phyloP scores from a whole-genome alignment of 2,888 invertebrate species.

The Timema podura region DNA sequence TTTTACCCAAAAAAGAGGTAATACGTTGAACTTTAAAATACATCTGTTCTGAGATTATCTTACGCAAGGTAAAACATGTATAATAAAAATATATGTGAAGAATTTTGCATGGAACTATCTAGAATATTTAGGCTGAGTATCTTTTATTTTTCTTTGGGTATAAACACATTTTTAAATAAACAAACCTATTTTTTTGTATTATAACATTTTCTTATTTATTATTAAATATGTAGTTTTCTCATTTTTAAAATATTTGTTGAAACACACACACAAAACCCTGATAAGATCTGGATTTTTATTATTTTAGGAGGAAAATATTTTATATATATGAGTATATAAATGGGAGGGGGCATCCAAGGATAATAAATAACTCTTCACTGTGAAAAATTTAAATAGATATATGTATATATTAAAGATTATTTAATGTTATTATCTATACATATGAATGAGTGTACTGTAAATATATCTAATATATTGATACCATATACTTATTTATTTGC shows the following conservation, averaged over 20 bases:
- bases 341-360: conserved; percentile 23
- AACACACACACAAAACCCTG: conserved; percentile 35
- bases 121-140: conserved; percentile 34
- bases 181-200: conserved; percentile 31
- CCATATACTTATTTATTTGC: conserved; percentile 26
- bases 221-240: conserved; percentile 28
- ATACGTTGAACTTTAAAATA: conserved; percentile 36
- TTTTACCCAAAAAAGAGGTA: conserved; percentile 36
- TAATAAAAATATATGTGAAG: conserved; percentile 37
- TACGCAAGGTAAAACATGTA: conserved; percentile 37
- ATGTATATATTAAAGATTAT: conserved; percentile 26
- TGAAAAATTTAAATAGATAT: conserved; percentile 29
- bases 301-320: conserved; percentile 30
- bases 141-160: conserved; percentile 34
- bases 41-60: conserved; percentile 36
- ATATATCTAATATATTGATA: conserved; percentile 29
- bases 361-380: conserved; percentile 28
- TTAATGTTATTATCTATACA: conserved; percentile 25
- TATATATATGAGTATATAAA: conserved; percentile 30
- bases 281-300: conserved; percentile 34
- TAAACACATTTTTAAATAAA: conserved; percentile 34
- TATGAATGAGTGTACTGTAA: conserved; percentile 27
- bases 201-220: conserved; percentile 24
- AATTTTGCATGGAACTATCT: conserved; percentile 36
- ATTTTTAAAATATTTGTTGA: conserved; percentile 32